These are phyloP conservation scores for Drosophila micromelanica DNA, from an alignment of 1,140 invertebrate species.

Conservation along the genomic window DNA sequence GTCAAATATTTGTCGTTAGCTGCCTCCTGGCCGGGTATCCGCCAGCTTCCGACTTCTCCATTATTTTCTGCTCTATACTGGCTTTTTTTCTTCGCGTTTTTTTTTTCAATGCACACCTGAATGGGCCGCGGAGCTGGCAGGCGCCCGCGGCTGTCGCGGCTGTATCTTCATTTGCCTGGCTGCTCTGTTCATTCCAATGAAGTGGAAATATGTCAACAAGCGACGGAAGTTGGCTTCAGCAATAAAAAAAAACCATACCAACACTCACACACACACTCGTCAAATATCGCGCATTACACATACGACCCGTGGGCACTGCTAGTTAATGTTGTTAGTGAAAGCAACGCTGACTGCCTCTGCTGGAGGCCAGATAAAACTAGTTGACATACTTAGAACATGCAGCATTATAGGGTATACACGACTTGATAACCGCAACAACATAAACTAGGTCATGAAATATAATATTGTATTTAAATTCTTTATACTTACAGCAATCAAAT, in stretches of 20 bases:
- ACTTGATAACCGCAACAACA: not conserved
- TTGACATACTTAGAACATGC: slow-evolving; percentile 59
- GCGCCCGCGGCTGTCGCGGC: slow-evolving; percentile 42
- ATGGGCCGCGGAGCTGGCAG: slow-evolving; percentile 49
- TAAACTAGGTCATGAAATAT: too few species aligned
- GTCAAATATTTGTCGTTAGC: slow-evolving; percentile 77
- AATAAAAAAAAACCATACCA: slow-evolving; percentile 35
- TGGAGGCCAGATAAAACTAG: slow-evolving; percentile 72
- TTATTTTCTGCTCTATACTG: slow-evolving; percentile 4
- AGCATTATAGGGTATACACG: slow-evolving; percentile 4
- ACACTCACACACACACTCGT: slow-evolving; percentile 5
- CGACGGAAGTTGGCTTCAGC: slow-evolving; percentile 74
- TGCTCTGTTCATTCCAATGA: slow-evolving; percentile 69
- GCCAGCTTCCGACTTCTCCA: slow-evolving; percentile 15
- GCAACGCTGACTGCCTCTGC: slow-evolving; percentile 31
- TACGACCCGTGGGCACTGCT: slow-evolving; percentile 52
- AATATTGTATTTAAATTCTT: too few species aligned
- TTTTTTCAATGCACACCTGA: slow-evolving; percentile 45
- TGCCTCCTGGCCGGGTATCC: slow-evolving; percentile 34
- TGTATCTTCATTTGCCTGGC: slow-evolving; percentile 75
- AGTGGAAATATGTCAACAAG: slow-evolving; percentile 82
- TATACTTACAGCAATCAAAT: too few species aligned
- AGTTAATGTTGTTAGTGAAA: slow-evolving; percentile 67
- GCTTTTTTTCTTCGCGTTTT: not conserved
- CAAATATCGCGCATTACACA: slow-evolving; percentile 51